Evolutionary conservation across 2,888 invertebrate genomes (phyloP).

Genomic region (Beris chalybata): DNA sequence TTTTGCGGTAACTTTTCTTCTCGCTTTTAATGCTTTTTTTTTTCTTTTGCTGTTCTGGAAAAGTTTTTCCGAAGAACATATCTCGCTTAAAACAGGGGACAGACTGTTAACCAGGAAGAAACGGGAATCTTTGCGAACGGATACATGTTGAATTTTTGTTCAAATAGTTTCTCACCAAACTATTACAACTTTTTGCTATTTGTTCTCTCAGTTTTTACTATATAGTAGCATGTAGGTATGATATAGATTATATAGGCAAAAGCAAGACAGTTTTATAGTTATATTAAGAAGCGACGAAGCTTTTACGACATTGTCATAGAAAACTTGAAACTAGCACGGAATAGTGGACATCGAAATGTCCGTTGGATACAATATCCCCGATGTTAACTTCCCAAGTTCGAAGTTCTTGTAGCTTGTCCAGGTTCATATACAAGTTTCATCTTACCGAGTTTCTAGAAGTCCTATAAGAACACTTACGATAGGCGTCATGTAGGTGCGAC

Average conservation of each 20-base stretch:
- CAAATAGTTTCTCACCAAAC: slow-evolving; percentile 36
- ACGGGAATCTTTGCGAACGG: slow-evolving; percentile 26
- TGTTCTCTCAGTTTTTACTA: slow-evolving; percentile 23
- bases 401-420: slow-evolving; percentile 19
- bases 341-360: slow-evolving; percentile 26
- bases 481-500: too few relatives aligned
- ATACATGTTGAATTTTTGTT: slow-evolving; percentile 33
- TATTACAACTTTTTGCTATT: slow-evolving; percentile 37
- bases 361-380: slow-evolving; percentile 15
- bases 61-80: slow-evolving; percentile 29
- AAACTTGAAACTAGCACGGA: slow-evolving; percentile 8
- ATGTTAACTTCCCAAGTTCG: slow-evolving; percentile 25
- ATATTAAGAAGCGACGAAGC: slow-evolving; percentile 1
- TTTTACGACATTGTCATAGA: background rate
- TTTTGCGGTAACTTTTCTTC: slow-evolving; percentile 30
- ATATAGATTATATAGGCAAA: background rate
- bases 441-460: background rate
- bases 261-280: slow-evolving; percentile 2
- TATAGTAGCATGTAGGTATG: slow-evolving; percentile 14
- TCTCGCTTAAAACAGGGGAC: slow-evolving; percentile 29
- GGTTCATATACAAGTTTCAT: slow-evolving; percentile 24
- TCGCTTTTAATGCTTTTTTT: slow-evolving; percentile 27
- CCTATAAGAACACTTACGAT: too few relatives aligned
- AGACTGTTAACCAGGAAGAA: slow-evolving; percentile 17
- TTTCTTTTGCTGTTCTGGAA: slow-evolving; percentile 16